Percentiles rank a stretch among this genome's conserved stretches.
Conservation (phyloP, 1,140 invertebrate species). For the Ceratosolen fusciceps region DNA sequence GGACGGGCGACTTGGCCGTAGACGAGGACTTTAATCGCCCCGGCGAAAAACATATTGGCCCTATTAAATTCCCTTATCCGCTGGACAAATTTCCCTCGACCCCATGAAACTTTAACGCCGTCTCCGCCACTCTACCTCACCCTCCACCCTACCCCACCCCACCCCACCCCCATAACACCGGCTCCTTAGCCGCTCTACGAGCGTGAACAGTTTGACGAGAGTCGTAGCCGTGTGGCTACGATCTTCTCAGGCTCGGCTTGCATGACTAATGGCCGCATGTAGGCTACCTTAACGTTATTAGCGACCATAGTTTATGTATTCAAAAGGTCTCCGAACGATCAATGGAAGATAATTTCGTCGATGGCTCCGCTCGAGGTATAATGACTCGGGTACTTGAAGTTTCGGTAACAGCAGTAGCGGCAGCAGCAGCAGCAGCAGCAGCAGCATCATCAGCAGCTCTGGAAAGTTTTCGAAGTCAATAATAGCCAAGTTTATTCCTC, state of each 20-base stretch:
- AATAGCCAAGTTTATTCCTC: slow-evolving; percentile 2
- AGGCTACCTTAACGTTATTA: background rate
- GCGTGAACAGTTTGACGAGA: too few relatives aligned
- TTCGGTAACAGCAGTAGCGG: too few relatives aligned
- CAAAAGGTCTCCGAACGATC: background rate
- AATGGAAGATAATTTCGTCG: background rate
- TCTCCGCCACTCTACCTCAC: too few relatives aligned
- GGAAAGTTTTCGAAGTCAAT: background rate
- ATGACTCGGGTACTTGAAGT: background rate
- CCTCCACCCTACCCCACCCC: too few relatives aligned
- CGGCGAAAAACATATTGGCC: slow-evolving; percentile 13
- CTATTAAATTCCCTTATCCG: slow-evolving; percentile 8
- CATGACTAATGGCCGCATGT: background rate
- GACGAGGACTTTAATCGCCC: background rate
- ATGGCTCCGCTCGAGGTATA: background rate
- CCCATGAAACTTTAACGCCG: slow-evolving; percentile 9
- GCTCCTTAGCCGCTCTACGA: too few relatives aligned
- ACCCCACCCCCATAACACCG: too few relatives aligned
- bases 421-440: too few relatives aligned
- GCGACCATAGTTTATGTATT: background rate
- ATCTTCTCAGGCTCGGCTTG: background rate
- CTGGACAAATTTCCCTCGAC: background rate
- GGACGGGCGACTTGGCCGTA: slow-evolving; percentile 7
- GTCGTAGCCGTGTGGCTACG: background rate
- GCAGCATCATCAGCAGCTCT: too few relatives aligned